phyloP scores from a whole-genome alignment of 37 sponge, comb jelly and placozoan species.

The Petrosia ficiformis region DNA sequence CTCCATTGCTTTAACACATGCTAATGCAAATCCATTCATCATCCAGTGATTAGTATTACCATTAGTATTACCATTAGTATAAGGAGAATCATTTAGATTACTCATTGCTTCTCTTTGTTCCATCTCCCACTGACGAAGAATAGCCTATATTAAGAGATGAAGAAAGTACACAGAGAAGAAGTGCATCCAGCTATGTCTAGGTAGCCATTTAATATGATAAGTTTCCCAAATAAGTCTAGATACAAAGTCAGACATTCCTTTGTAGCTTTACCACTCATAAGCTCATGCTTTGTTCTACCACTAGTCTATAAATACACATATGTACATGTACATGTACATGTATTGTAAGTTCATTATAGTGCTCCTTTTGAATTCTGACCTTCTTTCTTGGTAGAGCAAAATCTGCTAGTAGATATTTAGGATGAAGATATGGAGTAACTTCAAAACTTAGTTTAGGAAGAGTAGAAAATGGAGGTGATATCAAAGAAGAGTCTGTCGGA shows the following conservation, averaged over 20 bases:
- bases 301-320: no score
- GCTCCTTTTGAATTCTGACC: no score
- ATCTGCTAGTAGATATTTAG: conserved; percentile 58
- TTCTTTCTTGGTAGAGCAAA: conserved; percentile 69
- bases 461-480: not conserved
- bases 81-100: not conserved
- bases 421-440: conserved; percentile 47
- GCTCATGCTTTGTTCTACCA: no score
- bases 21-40: not conserved
- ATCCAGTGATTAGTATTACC: not conserved
- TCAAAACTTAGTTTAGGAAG: conserved; percentile 28
- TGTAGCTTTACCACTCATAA: no score
- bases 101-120: conserved; percentile 2
- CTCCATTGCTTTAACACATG: not conserved
- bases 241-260: no score
- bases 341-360: no score
- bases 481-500: not conserved
- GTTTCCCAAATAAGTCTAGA: no score
- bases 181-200: no score
- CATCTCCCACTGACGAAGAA: conserved; percentile 45
- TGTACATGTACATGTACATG: no score
- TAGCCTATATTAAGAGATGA: conserved; percentile 7
- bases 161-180: not conserved
- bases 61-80: not conserved
- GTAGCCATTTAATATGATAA: no score